These are phyloP conservation scores for Campylorhamphus procurvoides DNA, from an alignment of 2,113 vertebrate genomes.

Conservation along the genomic window DNA sequence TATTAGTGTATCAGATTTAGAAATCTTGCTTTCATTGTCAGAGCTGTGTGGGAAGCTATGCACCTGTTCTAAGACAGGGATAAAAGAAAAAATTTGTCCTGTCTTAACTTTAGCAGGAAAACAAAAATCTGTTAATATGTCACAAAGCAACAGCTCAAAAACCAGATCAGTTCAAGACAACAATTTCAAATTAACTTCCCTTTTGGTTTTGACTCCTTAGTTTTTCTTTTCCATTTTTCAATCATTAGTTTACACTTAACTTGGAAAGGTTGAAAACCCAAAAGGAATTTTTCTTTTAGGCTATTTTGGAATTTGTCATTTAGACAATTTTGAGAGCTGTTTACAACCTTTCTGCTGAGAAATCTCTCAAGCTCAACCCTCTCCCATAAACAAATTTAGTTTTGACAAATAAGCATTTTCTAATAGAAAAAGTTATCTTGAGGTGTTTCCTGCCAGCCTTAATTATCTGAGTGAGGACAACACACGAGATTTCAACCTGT, in stretches of 20 bases:
- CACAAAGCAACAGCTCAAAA: neutral
- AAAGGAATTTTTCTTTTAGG: neutral
- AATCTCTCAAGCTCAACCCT: neutral
- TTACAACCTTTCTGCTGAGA: neutral
- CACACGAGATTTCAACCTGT: neutral
- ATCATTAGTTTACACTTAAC: neutral
- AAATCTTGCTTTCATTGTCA: neutral
- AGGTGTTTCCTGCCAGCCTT: neutral
- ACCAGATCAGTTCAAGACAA: neutral
- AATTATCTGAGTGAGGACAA: neutral
- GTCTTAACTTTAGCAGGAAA: neutral
- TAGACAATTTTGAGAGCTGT: neutral
- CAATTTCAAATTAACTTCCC: neutral
- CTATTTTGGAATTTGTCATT: neutral
- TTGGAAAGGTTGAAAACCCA: neutral
- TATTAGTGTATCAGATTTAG: neutral
- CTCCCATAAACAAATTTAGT: neutral
- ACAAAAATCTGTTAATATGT: neutral
- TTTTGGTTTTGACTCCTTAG: neutral
- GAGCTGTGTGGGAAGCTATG: neutral
- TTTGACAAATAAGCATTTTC: conserved; percentile 35
- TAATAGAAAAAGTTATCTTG: neutral
- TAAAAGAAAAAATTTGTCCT: neutral
- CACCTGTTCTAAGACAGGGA: neutral
- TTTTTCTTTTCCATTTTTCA: neutral